Percentiles rank a stretch among this genome's conserved stretches.
These are phyloP conservation scores for Gymnothorax javanicus DNA, from an alignment of 2,797 vertebrate species.

Conservation along the genomic window DNA sequence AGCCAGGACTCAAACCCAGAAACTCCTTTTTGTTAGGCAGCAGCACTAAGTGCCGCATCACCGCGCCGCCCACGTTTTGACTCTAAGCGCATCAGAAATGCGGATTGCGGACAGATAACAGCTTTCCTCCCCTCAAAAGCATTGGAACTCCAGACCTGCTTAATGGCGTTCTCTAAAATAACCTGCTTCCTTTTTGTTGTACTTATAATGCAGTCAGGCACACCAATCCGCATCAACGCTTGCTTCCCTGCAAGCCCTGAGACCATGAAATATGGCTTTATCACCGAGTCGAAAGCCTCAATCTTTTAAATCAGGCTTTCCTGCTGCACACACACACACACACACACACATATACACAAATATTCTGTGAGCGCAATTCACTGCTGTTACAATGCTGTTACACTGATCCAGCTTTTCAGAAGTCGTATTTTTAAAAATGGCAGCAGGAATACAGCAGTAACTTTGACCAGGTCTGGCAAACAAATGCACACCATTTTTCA, in stretches of 20 bases:
- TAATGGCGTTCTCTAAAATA: not conserved
- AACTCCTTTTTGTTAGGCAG: no score
- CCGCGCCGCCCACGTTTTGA: no score
- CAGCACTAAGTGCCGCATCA: no score
- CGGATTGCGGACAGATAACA: not conserved
- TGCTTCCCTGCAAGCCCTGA: not conserved
- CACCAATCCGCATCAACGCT: conserved; percentile 5
- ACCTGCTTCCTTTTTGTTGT: not conserved
- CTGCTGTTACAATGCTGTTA: not conserved
- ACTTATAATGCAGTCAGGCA: not conserved
- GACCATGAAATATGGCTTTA: not conserved
- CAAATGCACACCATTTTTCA: no score
- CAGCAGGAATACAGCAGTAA: no score
- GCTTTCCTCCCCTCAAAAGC: no score
- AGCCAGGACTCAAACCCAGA: no score
- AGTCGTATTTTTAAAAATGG: no score
- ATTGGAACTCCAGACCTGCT: not conserved
- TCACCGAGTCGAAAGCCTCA: not conserved
- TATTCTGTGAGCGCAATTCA: not conserved
- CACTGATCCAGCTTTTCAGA: not conserved
- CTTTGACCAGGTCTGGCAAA: no score
- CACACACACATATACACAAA: not conserved
- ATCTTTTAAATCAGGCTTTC: not conserved
- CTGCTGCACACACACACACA: not conserved
- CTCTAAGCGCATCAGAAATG: not conserved